phyloP scores from a whole-genome alignment of 2,888 invertebrate species.

The Eristalis tenax region DNA sequence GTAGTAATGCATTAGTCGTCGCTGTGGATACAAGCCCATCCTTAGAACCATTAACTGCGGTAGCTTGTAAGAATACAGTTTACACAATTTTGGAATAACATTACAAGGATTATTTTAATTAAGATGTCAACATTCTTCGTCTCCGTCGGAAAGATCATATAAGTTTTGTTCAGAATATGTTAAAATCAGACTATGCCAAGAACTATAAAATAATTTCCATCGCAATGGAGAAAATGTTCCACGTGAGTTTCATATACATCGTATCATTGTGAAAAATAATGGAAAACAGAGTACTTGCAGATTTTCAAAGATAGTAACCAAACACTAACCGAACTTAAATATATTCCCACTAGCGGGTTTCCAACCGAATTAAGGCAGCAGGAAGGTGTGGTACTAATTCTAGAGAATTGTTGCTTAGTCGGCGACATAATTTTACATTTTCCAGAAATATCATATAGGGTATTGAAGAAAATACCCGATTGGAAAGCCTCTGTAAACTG shows the following conservation, averaged over 20 bases:
- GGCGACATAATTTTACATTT: constrained; percentile 74
- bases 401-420: constrained; percentile 73
- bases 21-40: neutral
- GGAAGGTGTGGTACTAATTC: constrained; percentile 62
- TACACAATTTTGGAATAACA: neutral
- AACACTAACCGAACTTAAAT: constrained; percentile 61
- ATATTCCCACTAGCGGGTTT: constrained; percentile 65
- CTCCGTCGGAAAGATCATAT: constrained; percentile 72
- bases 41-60: neutral
- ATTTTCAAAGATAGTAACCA: constrained; percentile 68
- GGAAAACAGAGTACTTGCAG: constrained; percentile 43
- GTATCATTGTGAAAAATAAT: neutral
- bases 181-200: constrained; percentile 70
- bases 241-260: constrained; percentile 46
- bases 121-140: constrained; percentile 72
- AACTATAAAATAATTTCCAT: constrained; percentile 73
- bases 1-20: neutral
- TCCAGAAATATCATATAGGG: constrained; percentile 73
- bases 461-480: constrained; percentile 55
- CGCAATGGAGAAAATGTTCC: constrained; percentile 73
- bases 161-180: constrained; percentile 69
- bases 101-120: neutral
- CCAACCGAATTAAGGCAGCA: constrained; percentile 59
- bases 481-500: constrained; percentile 73
- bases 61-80: neutral